These are phyloP conservation scores for Punctoribates punctum DNA, from an alignment of 2,888 invertebrate species.

Conservation along the genomic window DNA sequence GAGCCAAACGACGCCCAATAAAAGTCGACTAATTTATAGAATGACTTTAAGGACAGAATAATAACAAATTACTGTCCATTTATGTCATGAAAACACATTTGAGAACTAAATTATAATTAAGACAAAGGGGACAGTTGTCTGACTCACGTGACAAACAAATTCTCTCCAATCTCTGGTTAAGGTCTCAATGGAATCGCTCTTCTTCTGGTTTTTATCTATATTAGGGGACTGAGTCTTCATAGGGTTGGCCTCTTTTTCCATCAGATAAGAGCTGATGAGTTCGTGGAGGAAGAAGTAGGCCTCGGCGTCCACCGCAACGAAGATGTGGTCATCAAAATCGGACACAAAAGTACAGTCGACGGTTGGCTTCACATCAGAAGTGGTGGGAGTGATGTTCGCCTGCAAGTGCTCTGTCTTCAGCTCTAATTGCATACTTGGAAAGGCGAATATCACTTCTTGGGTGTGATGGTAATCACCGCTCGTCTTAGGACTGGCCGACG, in stretches of 20 bases:
- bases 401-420: slow-evolving; percentile 89
- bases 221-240: slow-evolving; percentile 24
- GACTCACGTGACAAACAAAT: slow-evolving; percentile 44
- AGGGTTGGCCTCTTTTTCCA: slow-evolving; percentile 58
- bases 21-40: too few species aligned
- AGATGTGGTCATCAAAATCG: slow-evolving; percentile 97
- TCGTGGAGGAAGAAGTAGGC: slow-evolving; percentile 97
- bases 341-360: slow-evolving; percentile 97
- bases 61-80: too few species aligned
- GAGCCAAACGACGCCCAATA: too few species aligned
- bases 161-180: slow-evolving; percentile 43
- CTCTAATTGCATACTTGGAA: slow-evolving; percentile 86
- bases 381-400: slow-evolving; percentile 66
- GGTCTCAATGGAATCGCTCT: slow-evolving; percentile 4
- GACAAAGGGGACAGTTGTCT: not conserved
- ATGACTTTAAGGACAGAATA: too few species aligned
- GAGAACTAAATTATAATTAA: too few species aligned
- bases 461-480: slow-evolving; percentile 75
- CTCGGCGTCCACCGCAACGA: slow-evolving; percentile 95
- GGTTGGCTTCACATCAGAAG: slow-evolving; percentile 65
- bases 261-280: slow-evolving; percentile 89
- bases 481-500: slow-evolving; percentile 56
- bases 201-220: not conserved
- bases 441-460: slow-evolving; percentile 91
- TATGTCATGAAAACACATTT: too few species aligned